These are phyloP conservation scores for Sebastiscus tertius DNA, from an alignment of 2,797 vertebrate genomes.

Conservation along the genomic window DNA sequence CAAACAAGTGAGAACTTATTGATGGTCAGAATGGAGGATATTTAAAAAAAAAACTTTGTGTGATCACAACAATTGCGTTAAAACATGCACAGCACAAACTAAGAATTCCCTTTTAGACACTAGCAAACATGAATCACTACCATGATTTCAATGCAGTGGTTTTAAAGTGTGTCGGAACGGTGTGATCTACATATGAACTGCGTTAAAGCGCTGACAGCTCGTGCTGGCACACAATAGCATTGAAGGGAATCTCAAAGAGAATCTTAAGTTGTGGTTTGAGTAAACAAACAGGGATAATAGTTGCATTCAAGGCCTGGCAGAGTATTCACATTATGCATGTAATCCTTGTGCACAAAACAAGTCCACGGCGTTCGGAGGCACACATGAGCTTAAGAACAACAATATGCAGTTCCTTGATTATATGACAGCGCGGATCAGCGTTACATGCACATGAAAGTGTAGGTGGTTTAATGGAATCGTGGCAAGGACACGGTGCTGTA, in stretches of 20 bases:
- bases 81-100: background rate
- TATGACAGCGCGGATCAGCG: slow-evolving; percentile 31
- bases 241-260: slow-evolving; percentile 45
- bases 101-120: slow-evolving; percentile 5
- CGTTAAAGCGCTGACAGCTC: slow-evolving; percentile 33
- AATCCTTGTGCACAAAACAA: slow-evolving; percentile 46
- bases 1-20: slow-evolving; percentile 14
- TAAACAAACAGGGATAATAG: slow-evolving; percentile 62
- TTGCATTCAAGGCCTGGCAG: slow-evolving; percentile 33
- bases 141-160: slow-evolving; percentile 11
- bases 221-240: slow-evolving; percentile 54
- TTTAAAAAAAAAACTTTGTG: background rate
- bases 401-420: slow-evolving; percentile 40
- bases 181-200: slow-evolving; percentile 66
- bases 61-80: background rate
- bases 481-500: slow-evolving; percentile 5
- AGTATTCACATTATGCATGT: slow-evolving; percentile 49
- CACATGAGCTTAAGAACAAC: slow-evolving; percentile 31
- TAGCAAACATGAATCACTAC: slow-evolving; percentile 21
- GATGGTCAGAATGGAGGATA: slow-evolving; percentile 1
- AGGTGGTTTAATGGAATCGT: slow-evolving; percentile 22
- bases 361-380: slow-evolving; percentile 7
- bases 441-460: slow-evolving; percentile 6
- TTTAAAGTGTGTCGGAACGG: slow-evolving; percentile 34
- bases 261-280: slow-evolving; percentile 44